A percentile compares a stretch with the other conserved stretches of the same genome.
These are phyloP conservation scores for Phrixothrix hirtus DNA, from an alignment of 2,888 invertebrate genomes.

Conservation along the genomic window DNA sequence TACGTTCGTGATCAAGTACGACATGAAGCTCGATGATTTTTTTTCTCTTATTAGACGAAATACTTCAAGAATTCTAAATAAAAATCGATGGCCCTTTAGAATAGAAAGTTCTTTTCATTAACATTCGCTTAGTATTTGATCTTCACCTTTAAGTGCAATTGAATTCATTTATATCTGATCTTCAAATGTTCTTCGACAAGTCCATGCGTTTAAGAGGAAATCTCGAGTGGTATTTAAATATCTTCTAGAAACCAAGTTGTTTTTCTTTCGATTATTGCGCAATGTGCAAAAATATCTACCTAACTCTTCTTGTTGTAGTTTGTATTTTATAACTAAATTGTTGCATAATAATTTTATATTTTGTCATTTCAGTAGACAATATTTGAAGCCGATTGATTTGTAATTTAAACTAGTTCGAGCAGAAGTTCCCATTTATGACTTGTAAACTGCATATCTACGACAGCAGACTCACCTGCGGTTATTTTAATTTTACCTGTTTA, in stretches of 20 bases:
- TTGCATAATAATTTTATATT: neutral
- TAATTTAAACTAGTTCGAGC: no score
- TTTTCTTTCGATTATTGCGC: no score
- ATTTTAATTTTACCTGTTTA: no score
- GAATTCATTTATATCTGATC: neutral
- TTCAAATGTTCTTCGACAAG: no score
- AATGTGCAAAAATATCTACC: no score
- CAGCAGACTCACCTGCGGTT: no score
- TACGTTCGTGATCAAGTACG: slow-evolving; percentile 5
- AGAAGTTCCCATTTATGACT: no score
- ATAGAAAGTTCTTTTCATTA: no score
- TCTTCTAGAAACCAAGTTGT: no score
- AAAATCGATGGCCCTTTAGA: no score
- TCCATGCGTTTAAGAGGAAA: neutral
- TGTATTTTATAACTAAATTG: neutral
- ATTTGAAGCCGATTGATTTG: neutral
- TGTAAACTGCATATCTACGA: no score
- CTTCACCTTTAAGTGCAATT: neutral
- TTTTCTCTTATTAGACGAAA: slow-evolving; percentile 7
- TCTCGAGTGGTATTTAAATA: neutral
- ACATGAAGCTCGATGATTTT: slow-evolving; percentile 3
- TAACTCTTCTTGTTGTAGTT: no score
- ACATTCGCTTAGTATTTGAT: neutral
- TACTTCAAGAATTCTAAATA: neutral
- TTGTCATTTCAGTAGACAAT: neutral